Evolutionary conservation across 2,113 vertebrate genomes (phyloP).

Genomic region (Pyxicephalus adspersus): DNA sequence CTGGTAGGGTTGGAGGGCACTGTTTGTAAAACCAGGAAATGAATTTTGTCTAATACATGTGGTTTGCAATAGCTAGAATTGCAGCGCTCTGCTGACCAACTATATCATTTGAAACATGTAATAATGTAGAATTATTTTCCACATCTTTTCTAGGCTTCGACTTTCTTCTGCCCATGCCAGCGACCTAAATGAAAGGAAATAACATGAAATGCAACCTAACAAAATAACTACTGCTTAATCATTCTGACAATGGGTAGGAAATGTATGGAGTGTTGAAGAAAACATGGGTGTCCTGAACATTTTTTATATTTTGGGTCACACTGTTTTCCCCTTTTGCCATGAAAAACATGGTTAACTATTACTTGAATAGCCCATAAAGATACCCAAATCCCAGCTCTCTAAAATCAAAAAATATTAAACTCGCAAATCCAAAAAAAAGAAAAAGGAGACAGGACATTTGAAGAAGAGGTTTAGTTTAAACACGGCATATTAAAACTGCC

Average conservation of each 20-base stretch:
- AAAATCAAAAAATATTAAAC: too few species aligned
- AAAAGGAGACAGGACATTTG: too few species aligned
- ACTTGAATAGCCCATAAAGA: too few species aligned
- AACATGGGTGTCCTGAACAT: slow-evolving; percentile 28
- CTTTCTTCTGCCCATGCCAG: slow-evolving; percentile 1
- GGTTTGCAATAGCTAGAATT: slow-evolving; percentile 22
- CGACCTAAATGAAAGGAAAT: slow-evolving; percentile 20
- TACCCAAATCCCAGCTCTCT: too few species aligned
- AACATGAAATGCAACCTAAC: slow-evolving; percentile 11
- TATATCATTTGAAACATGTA: slow-evolving; percentile 39
- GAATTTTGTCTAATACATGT: slow-evolving; percentile 34
- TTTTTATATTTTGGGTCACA: not conserved
- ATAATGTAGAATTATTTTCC: slow-evolving; percentile 47
- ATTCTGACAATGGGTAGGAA: slow-evolving; percentile 65
- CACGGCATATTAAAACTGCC: too few species aligned
- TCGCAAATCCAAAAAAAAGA: too few species aligned
- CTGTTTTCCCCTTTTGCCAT: not conserved
- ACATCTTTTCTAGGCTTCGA: slow-evolving; percentile 26
- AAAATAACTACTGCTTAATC: slow-evolving; percentile 62
- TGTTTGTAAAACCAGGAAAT: slow-evolving; percentile 5
- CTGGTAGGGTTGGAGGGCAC: slow-evolving; percentile 1
- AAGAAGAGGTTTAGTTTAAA: too few species aligned
- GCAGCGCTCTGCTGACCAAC: slow-evolving; percentile 10
- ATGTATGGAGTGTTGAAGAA: slow-evolving; percentile 60
- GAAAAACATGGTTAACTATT: not conserved